Evolutionary conservation across 2,888 invertebrate genomes (phyloP).

Genomic region (Ethmia dodecea): DNA sequence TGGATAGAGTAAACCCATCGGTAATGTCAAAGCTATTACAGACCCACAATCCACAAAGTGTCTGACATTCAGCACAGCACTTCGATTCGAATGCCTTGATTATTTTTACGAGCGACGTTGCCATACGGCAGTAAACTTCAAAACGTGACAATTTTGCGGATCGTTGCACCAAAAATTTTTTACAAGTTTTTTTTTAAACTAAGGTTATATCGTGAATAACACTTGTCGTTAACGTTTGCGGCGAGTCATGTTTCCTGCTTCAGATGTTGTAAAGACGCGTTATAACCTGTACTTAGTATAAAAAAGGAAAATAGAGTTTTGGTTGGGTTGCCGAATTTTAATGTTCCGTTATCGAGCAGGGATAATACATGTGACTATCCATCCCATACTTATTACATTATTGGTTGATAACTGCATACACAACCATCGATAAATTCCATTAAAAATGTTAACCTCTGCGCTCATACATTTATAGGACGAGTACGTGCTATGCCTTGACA

Average conservation of each 20-base stretch:
- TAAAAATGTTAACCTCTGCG: too few species aligned
- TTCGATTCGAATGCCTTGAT: conserved; percentile 3
- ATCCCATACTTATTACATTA: too few species aligned
- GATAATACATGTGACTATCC: too few species aligned
- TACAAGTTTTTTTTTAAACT: conserved; percentile 32
- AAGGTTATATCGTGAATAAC: conserved; percentile 35
- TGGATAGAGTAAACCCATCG: conserved; percentile 1
- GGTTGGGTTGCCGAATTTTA: too few species aligned
- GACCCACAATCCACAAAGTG: not conserved
- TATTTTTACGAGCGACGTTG: conserved; percentile 15
- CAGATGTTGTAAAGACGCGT: too few species aligned
- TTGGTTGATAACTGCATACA: too few species aligned
- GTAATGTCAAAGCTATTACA: conserved; percentile 8
- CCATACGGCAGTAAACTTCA: conserved; percentile 19
- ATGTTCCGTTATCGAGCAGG: too few species aligned
- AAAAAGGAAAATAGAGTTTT: too few species aligned
- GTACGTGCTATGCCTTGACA: conserved; percentile 37
- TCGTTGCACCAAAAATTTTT: conserved; percentile 37
- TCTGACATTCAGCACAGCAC: conserved; percentile 5
- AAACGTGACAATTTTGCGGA: conserved; percentile 30
- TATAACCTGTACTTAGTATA: too few species aligned
- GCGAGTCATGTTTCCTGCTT: conserved; percentile 38
- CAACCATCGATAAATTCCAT: too few species aligned
- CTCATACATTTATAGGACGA: too few species aligned
- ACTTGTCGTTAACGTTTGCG: conserved; percentile 20